phyloP scores from a whole-genome alignment of 1,140 invertebrate genomes.

The Drosophila littoralis region DNA sequence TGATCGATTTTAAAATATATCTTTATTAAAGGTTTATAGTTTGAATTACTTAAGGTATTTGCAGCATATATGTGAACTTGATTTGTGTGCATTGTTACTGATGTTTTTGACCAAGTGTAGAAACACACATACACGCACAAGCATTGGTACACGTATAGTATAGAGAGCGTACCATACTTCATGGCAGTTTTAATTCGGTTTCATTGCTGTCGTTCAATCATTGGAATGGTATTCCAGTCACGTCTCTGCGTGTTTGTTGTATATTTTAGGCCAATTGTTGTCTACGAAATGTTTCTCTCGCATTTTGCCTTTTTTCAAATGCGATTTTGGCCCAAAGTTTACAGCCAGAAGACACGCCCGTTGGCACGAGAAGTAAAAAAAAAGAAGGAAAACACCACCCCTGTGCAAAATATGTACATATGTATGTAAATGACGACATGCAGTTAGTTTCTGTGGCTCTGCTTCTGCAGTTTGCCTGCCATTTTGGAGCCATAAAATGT shows the following conservation, averaged over 20 bases:
- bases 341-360: slow-evolving; percentile 31
- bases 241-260: slow-evolving; percentile 67
- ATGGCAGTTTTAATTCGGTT: slow-evolving; percentile 73
- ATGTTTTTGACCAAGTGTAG: background rate
- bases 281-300: slow-evolving; percentile 30
- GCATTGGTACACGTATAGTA: background rate
- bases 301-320: slow-evolving; percentile 4
- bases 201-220: slow-evolving; percentile 70
- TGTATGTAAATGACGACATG: slow-evolving; percentile 37
- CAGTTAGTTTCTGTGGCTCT: slow-evolving; percentile 27
- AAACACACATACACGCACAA: background rate
- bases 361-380: background rate
- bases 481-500: slow-evolving; percentile 56
- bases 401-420: slow-evolving; percentile 9
- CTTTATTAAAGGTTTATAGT: no score
- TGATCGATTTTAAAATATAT: no score
- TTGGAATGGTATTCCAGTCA: slow-evolving; percentile 74
- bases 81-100: background rate
- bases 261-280: slow-evolving; percentile 52
- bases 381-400: background rate
- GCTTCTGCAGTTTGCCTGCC: slow-evolving; percentile 24
- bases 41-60: no score
- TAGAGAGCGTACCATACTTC: slow-evolving; percentile 54
- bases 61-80: background rate
- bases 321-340: slow-evolving; percentile 40